Evolutionary conservation across 2,113 vertebrate genomes (phyloP).

Genomic region (Pangasianodon gigas): DNA sequence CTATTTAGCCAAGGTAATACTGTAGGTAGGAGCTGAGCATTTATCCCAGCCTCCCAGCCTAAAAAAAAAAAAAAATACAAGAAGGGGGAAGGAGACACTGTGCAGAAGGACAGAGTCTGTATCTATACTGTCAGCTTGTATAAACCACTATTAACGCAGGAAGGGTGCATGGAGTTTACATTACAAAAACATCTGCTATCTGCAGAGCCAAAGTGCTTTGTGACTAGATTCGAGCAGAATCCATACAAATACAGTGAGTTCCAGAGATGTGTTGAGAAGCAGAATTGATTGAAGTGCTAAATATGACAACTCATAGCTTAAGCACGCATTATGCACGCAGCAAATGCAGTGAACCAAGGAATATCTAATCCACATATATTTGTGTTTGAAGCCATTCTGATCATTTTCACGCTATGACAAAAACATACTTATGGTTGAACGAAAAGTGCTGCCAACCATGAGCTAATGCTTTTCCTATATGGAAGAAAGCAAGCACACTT

Average conservation of each 20-base stretch:
- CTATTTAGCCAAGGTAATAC: conserved; percentile 44
- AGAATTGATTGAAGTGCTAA: conserved; percentile 20
- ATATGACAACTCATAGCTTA: conserved; percentile 21
- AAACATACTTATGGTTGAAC: conserved; percentile 37
- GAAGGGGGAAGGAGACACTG: neutral
- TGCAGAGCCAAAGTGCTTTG: conserved; percentile 22
- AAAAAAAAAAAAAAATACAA: neutral
- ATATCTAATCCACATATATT: conserved; percentile 11
- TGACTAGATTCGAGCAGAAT: conserved; percentile 14
- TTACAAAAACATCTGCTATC: conserved; percentile 37
- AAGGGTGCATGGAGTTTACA: neutral
- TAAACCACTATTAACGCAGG: neutral
- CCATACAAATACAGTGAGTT: conserved; percentile 12
- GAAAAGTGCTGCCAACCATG: conserved; percentile 45
- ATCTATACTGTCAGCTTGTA: conserved; percentile 16
- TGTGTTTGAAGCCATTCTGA: conserved; percentile 6
- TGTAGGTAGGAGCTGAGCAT: conserved; percentile 30
- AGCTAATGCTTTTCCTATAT: conserved; percentile 1
- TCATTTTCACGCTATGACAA: conserved; percentile 17
- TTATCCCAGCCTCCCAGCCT: neutral
- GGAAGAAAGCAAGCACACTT: conserved; percentile 1
- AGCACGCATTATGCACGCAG: conserved; percentile 23
- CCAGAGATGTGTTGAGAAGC: neutral
- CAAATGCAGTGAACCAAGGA: conserved; percentile 25
- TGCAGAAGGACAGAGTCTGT: conserved; percentile 22